Evolutionary conservation across 1,140 invertebrate species (phyloP), one percentile per base, ranked within the genome.

Genomic region (Nomia melanderi): DNA sequence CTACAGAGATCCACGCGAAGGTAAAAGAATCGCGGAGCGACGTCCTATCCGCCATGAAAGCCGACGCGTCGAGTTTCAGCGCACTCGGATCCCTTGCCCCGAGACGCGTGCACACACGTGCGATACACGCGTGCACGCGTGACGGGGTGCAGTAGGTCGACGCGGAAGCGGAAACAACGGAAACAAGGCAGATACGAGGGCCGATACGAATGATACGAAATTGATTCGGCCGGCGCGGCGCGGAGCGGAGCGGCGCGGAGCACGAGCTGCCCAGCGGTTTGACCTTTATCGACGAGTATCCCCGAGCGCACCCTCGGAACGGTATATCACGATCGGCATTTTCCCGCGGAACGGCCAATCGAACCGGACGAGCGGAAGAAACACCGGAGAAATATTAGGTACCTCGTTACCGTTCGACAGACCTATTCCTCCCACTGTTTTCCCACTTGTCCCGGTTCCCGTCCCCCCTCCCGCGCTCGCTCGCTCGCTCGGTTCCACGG

Each of bases 111-210:
- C 27, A 8, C n/a, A n/a, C n/a, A n/a, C n/a, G n/a, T n/a, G n/a
- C n/a, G n/a, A n/a, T n/a, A n/a, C n/a, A n/a, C 25, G 17, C 39
- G 11, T 31, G n/a, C 11, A 63, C 57, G 41, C 29, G 27, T 70
- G 11, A 8, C n/a, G 2, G 3, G 8, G 29, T 11, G 31, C 57
- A n/a, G 1, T 31, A 17, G 17, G 29, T 12, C 39, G 29, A 12
- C 14, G 2, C 56, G 69, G 67, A 72, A 59, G 56, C 39, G 57
- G 41, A 63, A 63, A 36, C 70, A 50, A 23, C 39, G 57, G 41
- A 63, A 63, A 36, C 70, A 50, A 23, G 7, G 23, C 31, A 25
- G 70, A 64, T 73, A 41, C 23, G 9, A n/a, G 29, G 9, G 9
- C 27, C 71, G 60, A 74, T 74, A 41, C 2, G 53, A n/a, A n/a